Conservation (phyloP, 2,888 invertebrate genomes). For the Cryptocheilus praepositus region DNA sequence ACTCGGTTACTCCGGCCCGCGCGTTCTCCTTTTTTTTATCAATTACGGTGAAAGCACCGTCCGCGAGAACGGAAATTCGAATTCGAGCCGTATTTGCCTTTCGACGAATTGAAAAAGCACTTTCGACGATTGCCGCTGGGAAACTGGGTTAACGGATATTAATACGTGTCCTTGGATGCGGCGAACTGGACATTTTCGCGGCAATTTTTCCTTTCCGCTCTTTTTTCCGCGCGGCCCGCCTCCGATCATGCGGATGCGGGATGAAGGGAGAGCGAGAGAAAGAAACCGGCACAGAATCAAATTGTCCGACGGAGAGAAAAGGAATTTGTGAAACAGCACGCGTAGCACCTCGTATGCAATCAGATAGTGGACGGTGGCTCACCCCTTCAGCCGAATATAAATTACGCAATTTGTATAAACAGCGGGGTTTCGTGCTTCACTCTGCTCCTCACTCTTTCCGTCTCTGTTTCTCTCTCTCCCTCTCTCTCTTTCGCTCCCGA, state of each 20-base stretch:
- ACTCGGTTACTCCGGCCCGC: background rate
- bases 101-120: conserved; percentile 9
- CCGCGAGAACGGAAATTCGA: conserved; percentile 8
- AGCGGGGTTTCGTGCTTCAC: conserved; percentile 24
- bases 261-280: conserved; percentile 4
- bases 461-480: background rate
- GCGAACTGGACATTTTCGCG: too few relatives aligned
- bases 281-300: background rate
- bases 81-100: conserved; percentile 6
- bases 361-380: conserved; percentile 40
- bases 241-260: too few relatives aligned
- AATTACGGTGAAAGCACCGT: conserved; percentile 2
- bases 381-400: conserved; percentile 49
- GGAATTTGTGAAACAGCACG: conserved; percentile 22
- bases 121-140: conserved; percentile 13
- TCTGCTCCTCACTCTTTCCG: conserved; percentile 8
- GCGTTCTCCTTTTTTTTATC: conserved; percentile 1
- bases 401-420: conserved; percentile 59
- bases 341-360: conserved; percentile 28
- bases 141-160: conserved; percentile 33
- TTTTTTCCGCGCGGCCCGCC: background rate
- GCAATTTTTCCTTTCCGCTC: background rate
- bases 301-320: conserved; percentile 2
- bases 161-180: conserved; percentile 19
- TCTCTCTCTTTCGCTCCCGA: background rate